A percentile compares a stretch with the other conserved stretches of the same genome.
Evolutionary conservation across 2,797 vertebrate genomes (phyloP).

Genomic region (Chelonia mydas): DNA sequence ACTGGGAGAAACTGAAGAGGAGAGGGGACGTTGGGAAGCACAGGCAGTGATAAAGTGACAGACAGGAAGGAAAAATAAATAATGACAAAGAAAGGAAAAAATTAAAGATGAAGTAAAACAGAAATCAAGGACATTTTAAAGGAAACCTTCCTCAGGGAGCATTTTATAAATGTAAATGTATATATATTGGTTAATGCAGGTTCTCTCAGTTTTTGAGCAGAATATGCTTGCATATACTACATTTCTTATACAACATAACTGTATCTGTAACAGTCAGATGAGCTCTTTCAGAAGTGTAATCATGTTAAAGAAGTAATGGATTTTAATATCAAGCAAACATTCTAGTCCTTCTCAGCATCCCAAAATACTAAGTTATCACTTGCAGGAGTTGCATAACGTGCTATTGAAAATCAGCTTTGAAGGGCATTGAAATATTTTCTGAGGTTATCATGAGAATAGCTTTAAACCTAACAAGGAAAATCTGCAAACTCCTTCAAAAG

Average conservation of each 20-base stretch:
- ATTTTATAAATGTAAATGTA: neutral
- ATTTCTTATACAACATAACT: neutral
- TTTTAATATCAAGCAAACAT: neutral
- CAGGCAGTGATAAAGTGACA: neutral
- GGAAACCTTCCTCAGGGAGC: neutral
- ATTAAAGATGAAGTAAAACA: neutral
- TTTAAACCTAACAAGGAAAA: neutral
- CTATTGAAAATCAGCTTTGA: neutral
- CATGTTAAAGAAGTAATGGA: neutral
- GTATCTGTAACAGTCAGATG: neutral
- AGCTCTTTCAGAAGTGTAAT: conserved; percentile 3
- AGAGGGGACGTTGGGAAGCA: neutral
- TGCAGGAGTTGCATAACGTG: neutral
- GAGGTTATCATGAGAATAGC: neutral
- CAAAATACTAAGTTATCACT: neutral
- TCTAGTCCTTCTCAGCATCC: neutral
- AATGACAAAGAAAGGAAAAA: neutral
- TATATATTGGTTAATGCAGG: neutral
- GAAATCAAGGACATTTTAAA: neutral
- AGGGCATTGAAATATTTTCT: neutral
- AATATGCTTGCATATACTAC: neutral
- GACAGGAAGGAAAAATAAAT: neutral
- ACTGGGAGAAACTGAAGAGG: neutral
- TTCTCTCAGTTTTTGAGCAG: fast-evolving
- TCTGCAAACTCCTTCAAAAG: neutral